phyloP scores from a whole-genome alignment of 92 coral and sea anemone genomes.

The Actinernus sp. region DNA sequence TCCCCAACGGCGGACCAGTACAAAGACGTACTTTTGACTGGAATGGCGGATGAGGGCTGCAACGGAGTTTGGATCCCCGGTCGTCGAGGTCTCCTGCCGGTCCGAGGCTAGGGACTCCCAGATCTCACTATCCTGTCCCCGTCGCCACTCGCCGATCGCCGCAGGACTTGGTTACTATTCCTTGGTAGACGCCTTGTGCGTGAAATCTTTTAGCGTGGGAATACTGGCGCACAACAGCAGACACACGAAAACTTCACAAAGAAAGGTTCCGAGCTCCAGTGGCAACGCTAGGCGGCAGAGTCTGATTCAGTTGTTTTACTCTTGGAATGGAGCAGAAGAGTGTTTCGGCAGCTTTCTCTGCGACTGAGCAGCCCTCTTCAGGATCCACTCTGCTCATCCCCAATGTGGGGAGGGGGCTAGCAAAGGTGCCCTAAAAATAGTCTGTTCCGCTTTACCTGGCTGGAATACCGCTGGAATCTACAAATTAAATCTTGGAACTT shows the following conservation, averaged over 20 bases:
- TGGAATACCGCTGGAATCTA: not conserved
- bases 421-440: constrained; percentile 8
- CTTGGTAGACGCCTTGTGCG: too few relatives aligned
- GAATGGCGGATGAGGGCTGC: too few relatives aligned
- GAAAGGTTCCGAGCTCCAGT: too few relatives aligned
- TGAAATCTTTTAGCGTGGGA: too few relatives aligned
- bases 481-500: constrained; percentile 17
- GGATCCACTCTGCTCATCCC: constrained; percentile 26
- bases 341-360: not conserved
- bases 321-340: not conserved
- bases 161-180: too few relatives aligned
- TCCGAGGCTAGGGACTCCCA: too few relatives aligned
- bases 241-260: too few relatives aligned
- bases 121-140: too few relatives aligned
- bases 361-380: constrained; percentile 35
- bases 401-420: constrained; percentile 12
- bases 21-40: too few relatives aligned
- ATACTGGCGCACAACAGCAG: too few relatives aligned
- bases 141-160: too few relatives aligned
- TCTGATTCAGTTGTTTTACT: not conserved
- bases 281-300: not conserved
- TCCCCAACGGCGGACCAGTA: too few relatives aligned
- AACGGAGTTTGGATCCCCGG: not conserved
- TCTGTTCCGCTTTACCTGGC: constrained; percentile 1
- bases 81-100: not conserved